These are phyloP conservation scores for Caloenas nicobarica DNA, from an alignment of 2,113 vertebrate genomes.

Conservation along the genomic window DNA sequence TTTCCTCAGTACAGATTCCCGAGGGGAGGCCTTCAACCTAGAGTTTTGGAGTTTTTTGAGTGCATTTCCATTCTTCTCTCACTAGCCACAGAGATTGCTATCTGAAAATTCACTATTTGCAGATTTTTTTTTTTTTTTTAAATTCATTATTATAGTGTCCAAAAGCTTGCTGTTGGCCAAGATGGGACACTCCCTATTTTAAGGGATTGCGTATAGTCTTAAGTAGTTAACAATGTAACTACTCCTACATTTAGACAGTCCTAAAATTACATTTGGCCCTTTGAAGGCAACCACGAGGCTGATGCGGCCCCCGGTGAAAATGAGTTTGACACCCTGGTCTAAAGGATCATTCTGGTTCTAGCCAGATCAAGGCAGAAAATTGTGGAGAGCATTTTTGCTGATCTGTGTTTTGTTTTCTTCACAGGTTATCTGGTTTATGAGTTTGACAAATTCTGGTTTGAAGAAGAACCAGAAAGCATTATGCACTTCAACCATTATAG, in stretches of 20 bases:
- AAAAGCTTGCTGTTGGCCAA: background rate
- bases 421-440: conserved; percentile 94
- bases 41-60: background rate
- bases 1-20: background rate
- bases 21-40: accelerated
- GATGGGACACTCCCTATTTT: background rate
- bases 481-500: conserved; percentile 98
- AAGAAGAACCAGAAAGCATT: conserved; percentile 95
- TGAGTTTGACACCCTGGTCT: no score
- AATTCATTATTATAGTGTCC: background rate
- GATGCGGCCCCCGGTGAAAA: no score
- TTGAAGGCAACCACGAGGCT: no score
- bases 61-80: background rate
- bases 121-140: background rate
- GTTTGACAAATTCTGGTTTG: conserved; percentile 97
- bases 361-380: background rate
- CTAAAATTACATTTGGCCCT: no score
- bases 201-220: background rate
- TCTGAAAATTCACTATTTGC: background rate
- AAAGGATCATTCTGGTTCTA: background rate
- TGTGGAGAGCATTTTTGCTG: background rate
- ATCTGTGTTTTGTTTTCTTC: conserved; percentile 24
- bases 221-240: no score
- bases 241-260: no score
- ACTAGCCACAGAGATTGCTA: background rate